Conservation (phyloP, 1,140 invertebrate genomes). For the Saccostrea echinata region DNA sequence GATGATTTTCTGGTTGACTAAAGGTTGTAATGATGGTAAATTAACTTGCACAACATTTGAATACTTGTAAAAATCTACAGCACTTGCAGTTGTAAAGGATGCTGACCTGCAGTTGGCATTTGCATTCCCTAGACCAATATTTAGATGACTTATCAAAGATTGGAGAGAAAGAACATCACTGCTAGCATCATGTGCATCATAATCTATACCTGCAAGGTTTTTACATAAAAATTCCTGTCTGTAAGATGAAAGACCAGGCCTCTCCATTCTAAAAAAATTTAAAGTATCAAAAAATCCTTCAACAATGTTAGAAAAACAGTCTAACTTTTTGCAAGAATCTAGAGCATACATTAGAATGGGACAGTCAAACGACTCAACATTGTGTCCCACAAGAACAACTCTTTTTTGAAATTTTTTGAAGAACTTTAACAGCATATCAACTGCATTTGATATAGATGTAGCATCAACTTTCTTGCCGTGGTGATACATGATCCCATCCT, state of each 20-base stretch:
- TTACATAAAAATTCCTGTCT: constrained; percentile 36
- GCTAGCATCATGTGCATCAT: constrained; percentile 45
- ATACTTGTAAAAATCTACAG: constrained; percentile 31
- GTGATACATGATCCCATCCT: constrained; percentile 12
- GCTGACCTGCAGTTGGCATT: neutral
- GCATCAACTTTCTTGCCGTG: constrained; percentile 35
- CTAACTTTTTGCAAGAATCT: neutral
- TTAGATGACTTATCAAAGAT: constrained; percentile 28
- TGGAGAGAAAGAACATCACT: constrained; percentile 44
- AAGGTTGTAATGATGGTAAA: constrained; percentile 39
- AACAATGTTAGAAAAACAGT: constrained; percentile 9
- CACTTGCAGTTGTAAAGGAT: constrained; percentile 25
- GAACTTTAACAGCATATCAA: constrained; percentile 29
- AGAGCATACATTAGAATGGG: constrained; percentile 36
- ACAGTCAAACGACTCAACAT: constrained; percentile 43
- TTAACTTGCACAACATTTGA: constrained; percentile 23
- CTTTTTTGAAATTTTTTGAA: neutral
- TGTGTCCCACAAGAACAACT: constrained; percentile 38
- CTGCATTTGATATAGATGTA: constrained; percentile 28
- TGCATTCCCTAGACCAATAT: neutral
- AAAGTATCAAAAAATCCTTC: constrained; percentile 46
- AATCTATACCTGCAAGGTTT: constrained; percentile 21
- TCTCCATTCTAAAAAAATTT: constrained; percentile 23
- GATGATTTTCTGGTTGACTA: constrained; percentile 40
- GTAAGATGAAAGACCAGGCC: constrained; percentile 40